Conservation (phyloP, 37 sponge, comb jelly and placozoan species). For the Chondrilla cf. caribensis region DNA sequence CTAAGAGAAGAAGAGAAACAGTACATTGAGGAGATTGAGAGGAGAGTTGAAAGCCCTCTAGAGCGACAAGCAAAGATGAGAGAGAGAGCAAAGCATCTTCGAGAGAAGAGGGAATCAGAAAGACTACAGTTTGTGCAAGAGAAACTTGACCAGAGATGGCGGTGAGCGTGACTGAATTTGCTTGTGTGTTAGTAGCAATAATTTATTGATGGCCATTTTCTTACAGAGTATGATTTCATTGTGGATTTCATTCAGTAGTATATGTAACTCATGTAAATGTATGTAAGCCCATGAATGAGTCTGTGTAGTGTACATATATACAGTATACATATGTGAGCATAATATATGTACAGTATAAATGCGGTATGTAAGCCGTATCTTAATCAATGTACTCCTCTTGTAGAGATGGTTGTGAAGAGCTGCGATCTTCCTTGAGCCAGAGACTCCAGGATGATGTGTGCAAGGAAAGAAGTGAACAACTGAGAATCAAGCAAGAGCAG, state of each 20-base stretch:
- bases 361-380: no score
- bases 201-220: background rate
- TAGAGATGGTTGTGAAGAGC: slow-evolving; percentile 91
- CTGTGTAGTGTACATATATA: no score
- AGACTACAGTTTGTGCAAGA: slow-evolving; percentile 83
- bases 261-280: no score
- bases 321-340: no score
- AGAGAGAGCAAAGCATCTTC: slow-evolving; percentile 76
- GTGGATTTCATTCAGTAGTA: no score
- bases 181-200: background rate
- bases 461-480: slow-evolving; percentile 82
- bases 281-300: no score
- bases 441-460: slow-evolving; percentile 71
- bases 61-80: slow-evolving; percentile 96
- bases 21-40: slow-evolving; percentile 72
- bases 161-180: slow-evolving; percentile 40
- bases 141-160: slow-evolving; percentile 92
- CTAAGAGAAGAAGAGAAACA: slow-evolving; percentile 82
- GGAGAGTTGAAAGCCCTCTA: slow-evolving; percentile 75
- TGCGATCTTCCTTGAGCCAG: slow-evolving; percentile 72
- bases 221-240: no score
- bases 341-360: no score
- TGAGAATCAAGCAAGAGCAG: slow-evolving; percentile 65
- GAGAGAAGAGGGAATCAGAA: slow-evolving; percentile 85
- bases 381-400: no score